Conservation (phyloP, 1,140 invertebrate species). For the Aplysia californica region DNA sequence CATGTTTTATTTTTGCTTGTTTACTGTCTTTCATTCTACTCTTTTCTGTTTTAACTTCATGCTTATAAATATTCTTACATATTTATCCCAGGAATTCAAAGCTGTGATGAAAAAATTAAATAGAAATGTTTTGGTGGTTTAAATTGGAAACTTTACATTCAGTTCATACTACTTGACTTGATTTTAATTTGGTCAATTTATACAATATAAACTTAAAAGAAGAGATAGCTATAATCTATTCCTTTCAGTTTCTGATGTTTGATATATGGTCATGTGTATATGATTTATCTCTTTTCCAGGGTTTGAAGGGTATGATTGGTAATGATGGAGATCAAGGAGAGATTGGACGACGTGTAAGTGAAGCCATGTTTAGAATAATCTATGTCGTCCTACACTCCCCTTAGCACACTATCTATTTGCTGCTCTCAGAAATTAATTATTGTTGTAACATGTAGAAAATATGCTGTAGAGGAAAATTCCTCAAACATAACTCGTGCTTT, state of each 20-base stretch:
- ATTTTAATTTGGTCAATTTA: not conserved
- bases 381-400: not conserved
- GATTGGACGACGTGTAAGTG: constrained; percentile 21
- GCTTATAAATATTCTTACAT: no score
- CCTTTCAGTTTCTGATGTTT: not conserved
- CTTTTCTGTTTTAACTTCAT: no score
- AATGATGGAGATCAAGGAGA: constrained; percentile 21
- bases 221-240: not conserved
- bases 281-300: constrained; percentile 1
- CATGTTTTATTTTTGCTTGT: no score
- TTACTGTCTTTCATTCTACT: no score
- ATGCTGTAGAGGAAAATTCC: no score
- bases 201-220: not conserved
- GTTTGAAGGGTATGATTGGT: constrained; percentile 17
- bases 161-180: not conserved
- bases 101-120: no score
- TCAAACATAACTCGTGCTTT: no score
- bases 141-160: not conserved
- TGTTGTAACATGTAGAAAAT: no score
- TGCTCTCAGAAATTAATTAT: no score
- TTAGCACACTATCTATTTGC: constrained; percentile 7
- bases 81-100: no score
- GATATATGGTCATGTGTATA: not conserved
- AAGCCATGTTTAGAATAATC: not conserved
- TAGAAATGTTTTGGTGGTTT: not conserved